phyloP scores from a whole-genome alignment of 2,797 vertebrate genomes.

The Apogon hyalosoma region DNA sequence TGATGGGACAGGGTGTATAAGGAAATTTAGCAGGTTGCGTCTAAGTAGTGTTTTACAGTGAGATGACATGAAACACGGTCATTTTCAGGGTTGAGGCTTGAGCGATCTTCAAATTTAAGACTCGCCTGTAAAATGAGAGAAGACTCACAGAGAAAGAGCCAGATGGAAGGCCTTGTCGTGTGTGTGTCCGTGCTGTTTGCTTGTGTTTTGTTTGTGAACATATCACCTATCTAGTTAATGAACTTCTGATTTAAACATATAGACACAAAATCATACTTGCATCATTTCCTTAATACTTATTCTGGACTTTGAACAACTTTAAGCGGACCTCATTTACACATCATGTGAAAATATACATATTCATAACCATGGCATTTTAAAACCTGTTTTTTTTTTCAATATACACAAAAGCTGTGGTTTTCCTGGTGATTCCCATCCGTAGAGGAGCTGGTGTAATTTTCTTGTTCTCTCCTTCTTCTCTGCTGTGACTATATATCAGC shows the following conservation, averaged over 20 bases:
- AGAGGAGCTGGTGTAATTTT: slow-evolving; percentile 58
- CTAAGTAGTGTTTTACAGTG: slow-evolving; percentile 48
- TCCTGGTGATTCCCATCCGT: slow-evolving; percentile 54
- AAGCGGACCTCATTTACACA: slow-evolving; percentile 49
- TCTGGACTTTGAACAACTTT: slow-evolving; percentile 44
- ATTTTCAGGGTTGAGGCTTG: slow-evolving; percentile 42
- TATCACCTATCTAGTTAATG: slow-evolving; percentile 20
- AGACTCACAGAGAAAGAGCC: slow-evolving; percentile 46
- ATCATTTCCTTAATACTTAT: slow-evolving; percentile 39
- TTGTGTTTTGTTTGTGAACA: slow-evolving; percentile 30
- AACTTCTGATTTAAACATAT: slow-evolving; percentile 35
- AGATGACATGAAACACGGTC: slow-evolving; percentile 57
- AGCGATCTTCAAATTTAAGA: slow-evolving; percentile 55
- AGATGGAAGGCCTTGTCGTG: slow-evolving; percentile 24
- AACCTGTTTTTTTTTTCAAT: slow-evolving; percentile 53
- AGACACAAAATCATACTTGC: slow-evolving; percentile 50
- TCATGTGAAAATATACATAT: slow-evolving; percentile 71
- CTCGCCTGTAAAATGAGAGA: slow-evolving; percentile 28
- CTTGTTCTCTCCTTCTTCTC: slow-evolving; percentile 33
- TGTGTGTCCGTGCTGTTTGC: slow-evolving; percentile 13
- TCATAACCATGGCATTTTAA: slow-evolving; percentile 49
- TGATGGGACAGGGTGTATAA: slow-evolving; percentile 63
- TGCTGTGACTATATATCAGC: slow-evolving; percentile 57
- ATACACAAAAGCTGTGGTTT: slow-evolving; percentile 57
- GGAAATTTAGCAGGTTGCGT: slow-evolving; percentile 67